phyloP scores from a whole-genome alignment of 2,888 invertebrate species.

The Osmoderma eremita region DNA sequence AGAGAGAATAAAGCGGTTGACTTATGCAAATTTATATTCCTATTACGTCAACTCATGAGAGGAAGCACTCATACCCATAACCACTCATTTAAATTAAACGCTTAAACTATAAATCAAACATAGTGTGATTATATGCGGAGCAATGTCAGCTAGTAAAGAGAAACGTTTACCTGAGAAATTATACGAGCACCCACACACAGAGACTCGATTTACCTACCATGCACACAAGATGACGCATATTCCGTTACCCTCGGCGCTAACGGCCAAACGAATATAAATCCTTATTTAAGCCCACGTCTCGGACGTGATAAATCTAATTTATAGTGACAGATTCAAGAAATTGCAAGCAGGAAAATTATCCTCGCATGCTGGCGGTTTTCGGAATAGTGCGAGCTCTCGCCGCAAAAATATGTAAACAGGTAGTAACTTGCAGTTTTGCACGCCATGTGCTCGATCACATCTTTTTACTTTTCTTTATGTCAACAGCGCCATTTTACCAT shows the following conservation, averaged over 20 bases:
- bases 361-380: slow-evolving; percentile 5
- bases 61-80: too few relatives aligned
- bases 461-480: not conserved
- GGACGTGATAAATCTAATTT: slow-evolving; percentile 50
- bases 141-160: slow-evolving; percentile 14
- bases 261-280: slow-evolving; percentile 48
- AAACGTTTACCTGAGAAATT: slow-evolving; percentile 46
- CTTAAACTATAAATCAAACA: slow-evolving; percentile 10
- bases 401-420: slow-evolving; percentile 6
- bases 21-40: too few relatives aligned
- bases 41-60: too few relatives aligned
- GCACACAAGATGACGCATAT: slow-evolving; percentile 10
- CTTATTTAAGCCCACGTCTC: slow-evolving; percentile 48
- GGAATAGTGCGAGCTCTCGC: not conserved
- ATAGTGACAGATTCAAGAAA: slow-evolving; percentile 49
- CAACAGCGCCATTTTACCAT: not conserved
- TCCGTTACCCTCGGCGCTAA: slow-evolving; percentile 42
- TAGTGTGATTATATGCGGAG: slow-evolving; percentile 20
- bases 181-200: slow-evolving; percentile 14
- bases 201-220: not conserved
- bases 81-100: too few relatives aligned
- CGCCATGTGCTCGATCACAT: slow-evolving; percentile 10
- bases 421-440: slow-evolving; percentile 40
- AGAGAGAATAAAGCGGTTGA: too few relatives aligned
- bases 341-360: slow-evolving; percentile 47